These are phyloP conservation scores for Chouioia cunea DNA, from an alignment of 2,888 invertebrate species.

Conservation along the genomic window DNA sequence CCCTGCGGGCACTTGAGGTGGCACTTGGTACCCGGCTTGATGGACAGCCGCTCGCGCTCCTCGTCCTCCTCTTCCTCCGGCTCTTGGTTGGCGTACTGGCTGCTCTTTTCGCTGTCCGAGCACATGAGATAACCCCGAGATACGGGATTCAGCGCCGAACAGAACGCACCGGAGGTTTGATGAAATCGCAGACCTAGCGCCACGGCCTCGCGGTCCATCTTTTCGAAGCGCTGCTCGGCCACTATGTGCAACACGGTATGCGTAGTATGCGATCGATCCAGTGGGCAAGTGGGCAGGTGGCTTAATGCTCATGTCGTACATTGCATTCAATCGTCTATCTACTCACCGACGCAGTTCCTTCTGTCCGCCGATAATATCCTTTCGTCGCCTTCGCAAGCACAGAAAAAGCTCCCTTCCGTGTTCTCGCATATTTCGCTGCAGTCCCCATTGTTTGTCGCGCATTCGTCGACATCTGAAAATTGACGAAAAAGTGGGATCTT, in stretches of 20 bases:
- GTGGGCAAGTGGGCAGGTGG: background rate
- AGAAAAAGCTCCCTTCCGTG: constrained; percentile 71
- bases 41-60: constrained; percentile 61
- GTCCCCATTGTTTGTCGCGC: constrained; percentile 69
- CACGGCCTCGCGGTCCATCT: constrained; percentile 31
- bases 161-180: constrained; percentile 55
- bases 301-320: too few relatives aligned
- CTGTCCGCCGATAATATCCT: constrained; percentile 61
- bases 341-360: constrained; percentile 63
- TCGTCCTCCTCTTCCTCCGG: constrained; percentile 33
- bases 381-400: constrained; percentile 70
- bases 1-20: constrained; percentile 69
- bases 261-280: background rate
- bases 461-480: constrained; percentile 64
- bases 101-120: constrained; percentile 59
- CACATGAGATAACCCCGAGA: constrained; percentile 70
- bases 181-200: constrained; percentile 24
- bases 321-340: too few relatives aligned
- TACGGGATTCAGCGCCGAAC: constrained; percentile 69
- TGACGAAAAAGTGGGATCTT: too few relatives aligned
- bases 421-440: constrained; percentile 74
- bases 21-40: constrained; percentile 70
- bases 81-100: constrained; percentile 38
- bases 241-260: constrained; percentile 10
- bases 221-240: constrained; percentile 35